A percentile compares a stretch with the other conserved stretches of the same genome.
phyloP scores from a whole-genome alignment of 2,888 invertebrate species.

The Laothoe populi region DNA sequence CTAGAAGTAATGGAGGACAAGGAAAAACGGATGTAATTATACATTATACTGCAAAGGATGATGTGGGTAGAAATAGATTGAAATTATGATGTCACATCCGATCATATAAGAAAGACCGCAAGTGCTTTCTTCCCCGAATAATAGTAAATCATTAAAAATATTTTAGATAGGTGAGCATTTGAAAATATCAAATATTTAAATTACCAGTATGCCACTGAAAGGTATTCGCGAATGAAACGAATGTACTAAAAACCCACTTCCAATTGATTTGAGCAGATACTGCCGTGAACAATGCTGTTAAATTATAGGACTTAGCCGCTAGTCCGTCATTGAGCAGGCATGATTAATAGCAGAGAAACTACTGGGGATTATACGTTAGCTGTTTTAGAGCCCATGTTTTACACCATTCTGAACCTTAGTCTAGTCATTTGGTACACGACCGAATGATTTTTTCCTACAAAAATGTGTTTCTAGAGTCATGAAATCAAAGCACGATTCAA shows the following conservation, averaged over 20 bases:
- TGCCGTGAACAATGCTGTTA: conserved; percentile 71
- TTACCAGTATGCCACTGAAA: conserved; percentile 43
- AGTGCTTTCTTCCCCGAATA: conserved; percentile 38
- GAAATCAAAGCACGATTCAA: conserved; percentile 56
- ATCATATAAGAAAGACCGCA: conserved; percentile 64
- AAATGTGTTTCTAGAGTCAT: conserved; percentile 31
- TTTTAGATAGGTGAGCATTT: neutral
- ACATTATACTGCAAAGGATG: conserved; percentile 62
- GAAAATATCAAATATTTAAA: neutral
- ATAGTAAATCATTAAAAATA: no score
- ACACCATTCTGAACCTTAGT: conserved; percentile 60
- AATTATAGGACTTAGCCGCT: conserved; percentile 77
- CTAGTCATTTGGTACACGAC: conserved; percentile 64
- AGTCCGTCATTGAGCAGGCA: conserved; percentile 70
- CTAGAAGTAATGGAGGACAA: conserved; percentile 60
- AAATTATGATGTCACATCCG: conserved; percentile 69
- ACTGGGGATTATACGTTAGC: conserved; percentile 63
- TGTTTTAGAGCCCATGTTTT: conserved; percentile 50
- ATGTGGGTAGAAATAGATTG: conserved; percentile 68
- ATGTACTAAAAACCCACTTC: conserved; percentile 79
- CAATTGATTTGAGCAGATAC: conserved; percentile 56
- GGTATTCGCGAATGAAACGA: conserved; percentile 60
- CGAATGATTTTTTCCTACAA: conserved; percentile 50
- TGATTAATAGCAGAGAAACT: conserved; percentile 69
- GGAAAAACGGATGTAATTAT: conserved; percentile 65